These are phyloP conservation scores for Nothoprocta perdicaria DNA, from an alignment of 2,113 vertebrate genomes.

Conservation along the genomic window DNA sequence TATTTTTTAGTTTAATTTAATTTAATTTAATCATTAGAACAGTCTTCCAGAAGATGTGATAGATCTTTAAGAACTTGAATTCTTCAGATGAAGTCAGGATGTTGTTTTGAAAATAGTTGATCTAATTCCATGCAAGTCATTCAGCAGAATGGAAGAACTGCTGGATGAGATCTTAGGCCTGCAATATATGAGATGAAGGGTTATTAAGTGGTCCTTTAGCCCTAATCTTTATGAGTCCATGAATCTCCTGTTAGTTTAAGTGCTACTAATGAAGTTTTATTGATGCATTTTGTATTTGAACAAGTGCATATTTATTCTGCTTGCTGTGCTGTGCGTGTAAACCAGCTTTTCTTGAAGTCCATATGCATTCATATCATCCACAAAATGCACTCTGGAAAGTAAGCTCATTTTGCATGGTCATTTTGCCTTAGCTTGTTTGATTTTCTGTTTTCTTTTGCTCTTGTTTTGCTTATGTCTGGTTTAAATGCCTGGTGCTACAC, in stretches of 20 bases:
- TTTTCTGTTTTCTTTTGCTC: not conserved
- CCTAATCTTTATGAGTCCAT: not conserved
- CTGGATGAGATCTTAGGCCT: not conserved
- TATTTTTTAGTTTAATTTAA: no score
- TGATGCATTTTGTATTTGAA: constrained; percentile 1
- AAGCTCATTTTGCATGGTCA: not conserved
- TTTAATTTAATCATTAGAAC: not conserved
- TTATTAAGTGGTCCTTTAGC: not conserved
- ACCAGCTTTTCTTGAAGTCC: not conserved
- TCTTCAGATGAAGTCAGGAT: not conserved
- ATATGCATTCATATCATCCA: not conserved
- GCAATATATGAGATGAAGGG: not conserved
- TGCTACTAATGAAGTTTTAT: constrained; percentile 14
- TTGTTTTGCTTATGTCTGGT: not conserved
- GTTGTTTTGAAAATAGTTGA: not conserved
- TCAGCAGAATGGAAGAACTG: not conserved
- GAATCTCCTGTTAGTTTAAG: not conserved
- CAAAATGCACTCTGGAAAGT: not conserved
- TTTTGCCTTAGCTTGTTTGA: not conserved
- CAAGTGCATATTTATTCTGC: not conserved
- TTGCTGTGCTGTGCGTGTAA: not conserved
- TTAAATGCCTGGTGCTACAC: not conserved
- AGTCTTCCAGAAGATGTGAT: not conserved
- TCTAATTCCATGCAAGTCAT: not conserved
- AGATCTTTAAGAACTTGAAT: not conserved